Percentiles rank a stretch among this genome's conserved stretches.
Conservation (phyloP, 2,888 invertebrate genomes). For the Spodoptera littoralis region DNA sequence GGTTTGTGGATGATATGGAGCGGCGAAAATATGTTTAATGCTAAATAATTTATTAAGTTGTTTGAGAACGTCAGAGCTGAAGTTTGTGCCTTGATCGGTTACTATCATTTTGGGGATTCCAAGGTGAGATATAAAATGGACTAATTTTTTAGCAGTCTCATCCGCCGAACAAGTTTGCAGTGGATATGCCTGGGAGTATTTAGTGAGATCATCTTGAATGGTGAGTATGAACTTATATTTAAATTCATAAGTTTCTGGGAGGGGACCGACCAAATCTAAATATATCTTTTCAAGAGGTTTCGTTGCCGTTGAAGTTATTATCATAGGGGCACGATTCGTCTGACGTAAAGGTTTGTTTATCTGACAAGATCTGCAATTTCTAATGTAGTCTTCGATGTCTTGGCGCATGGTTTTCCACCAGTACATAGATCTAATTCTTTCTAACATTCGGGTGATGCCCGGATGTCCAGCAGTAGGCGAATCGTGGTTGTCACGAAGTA, state of each 20-base stretch:
- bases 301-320: too few relatives aligned
- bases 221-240: constrained; percentile 5
- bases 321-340: constrained; percentile 1
- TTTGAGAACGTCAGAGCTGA: too few relatives aligned
- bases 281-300: too few relatives aligned
- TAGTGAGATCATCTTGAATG: constrained; percentile 1
- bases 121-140: constrained; percentile 3
- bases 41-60: too few relatives aligned
- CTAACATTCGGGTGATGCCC: too few relatives aligned
- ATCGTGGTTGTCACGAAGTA: too few relatives aligned
- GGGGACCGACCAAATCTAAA: too few relatives aligned
- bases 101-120: constrained; percentile 1
- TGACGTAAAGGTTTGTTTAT: constrained; percentile 6
- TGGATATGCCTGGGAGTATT: constrained; percentile 4
- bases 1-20: too few relatives aligned
- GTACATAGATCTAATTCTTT: too few relatives aligned
- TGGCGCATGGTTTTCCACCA: too few relatives aligned
- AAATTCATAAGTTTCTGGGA: neutral
- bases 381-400: neutral
- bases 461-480: too few relatives aligned
- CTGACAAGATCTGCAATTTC: neutral
- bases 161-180: constrained; percentile 1
- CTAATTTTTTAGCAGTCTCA: constrained; percentile 3
- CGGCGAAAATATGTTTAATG: too few relatives aligned
- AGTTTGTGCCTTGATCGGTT: neutral